Evolutionary conservation across 2,888 invertebrate species (phyloP), one percentile per base, ranked within the genome.

Genomic region (Protophormia terraenovae): DNA sequence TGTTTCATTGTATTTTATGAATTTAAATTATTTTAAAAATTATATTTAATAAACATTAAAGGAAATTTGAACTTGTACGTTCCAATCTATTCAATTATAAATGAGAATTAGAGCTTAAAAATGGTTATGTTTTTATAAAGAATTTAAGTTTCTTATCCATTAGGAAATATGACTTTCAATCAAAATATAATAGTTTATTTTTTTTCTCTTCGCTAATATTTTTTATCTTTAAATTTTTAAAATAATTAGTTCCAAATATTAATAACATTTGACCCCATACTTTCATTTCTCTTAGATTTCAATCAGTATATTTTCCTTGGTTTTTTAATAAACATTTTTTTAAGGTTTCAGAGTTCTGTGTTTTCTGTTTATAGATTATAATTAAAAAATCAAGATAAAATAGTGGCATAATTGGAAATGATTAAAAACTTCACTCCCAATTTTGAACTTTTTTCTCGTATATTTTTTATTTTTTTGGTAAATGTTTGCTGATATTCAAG

Each of bases 391-490:
- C 87, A 79, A 79, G 87, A 87, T 87, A 85, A 87, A 82, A 64
- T 71, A 75, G 77, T 67, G 82, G 73, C 84, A 83, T 87, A 87
- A 87, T 87, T 87, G 86, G 85, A 83, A 86, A 87, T 87, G 83
- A 87, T 87, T 87, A 86, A 87, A 87, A 87, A 85, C 82, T 86
- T 86, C 77, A 87, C 86, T 85, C 82, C 83, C 80, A 80, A 66
- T 86, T 82, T 83, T 14, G 69, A 69, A 29, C 22, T 64, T 58
- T n/a, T n/a, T n/a, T n/a, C n/a, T n/a, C n/a, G n/a, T n/a, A n/a
- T n/a, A 16, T 32, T 41, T 66, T 60, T 69, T 73, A 16, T 7
- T 45, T 29, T 41, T 58, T n/a, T 50, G 29, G 41, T 27, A 45
- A 69, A 82, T 67, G 47, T 75, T 19, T 29, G 47, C n/a, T 19